Base-by-base conservation (phyloP, 2,113 vertebrate species). In the Mormyrus lacerda region DNA sequence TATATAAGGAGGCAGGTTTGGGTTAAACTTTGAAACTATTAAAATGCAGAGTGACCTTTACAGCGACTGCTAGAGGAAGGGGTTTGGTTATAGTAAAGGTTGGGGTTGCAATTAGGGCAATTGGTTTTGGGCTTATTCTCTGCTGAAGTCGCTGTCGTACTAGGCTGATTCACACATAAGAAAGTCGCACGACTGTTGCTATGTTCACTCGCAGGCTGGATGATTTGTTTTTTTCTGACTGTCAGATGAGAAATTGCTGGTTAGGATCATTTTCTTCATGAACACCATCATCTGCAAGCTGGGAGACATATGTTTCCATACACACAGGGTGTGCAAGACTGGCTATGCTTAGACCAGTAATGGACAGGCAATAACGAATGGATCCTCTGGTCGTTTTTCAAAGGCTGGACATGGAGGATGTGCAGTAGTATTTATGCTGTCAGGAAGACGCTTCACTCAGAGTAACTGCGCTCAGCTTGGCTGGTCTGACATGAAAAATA, bases 221-320 rank as follows among this genome's bases (percentile, higher is more conserved):
- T 73, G 86, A 27, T 69, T 31, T 27, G n/a, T 90, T 39, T 31
- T 82, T 88, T 50, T 39, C 19, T 44, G 90, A 88, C 65, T 79
- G 69, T 88, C 90, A 24, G 69, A 76, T 39, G 65, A 87, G 76
- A 90, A 88, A 91, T 90, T 31, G 1, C 61, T 90, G 88, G 84
- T 87, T 87, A 88, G 88, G 88, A 87, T 73, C 88, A 85, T 89
- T 79, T 53, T 90, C 89, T 45, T 84, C 9, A 31, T 87, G 90
- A 90, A 92, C 88, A 90, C 69, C 84, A 92, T 89, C 88, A 44
- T 84, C 44, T 45, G 1, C 21, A 1, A 13, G 4, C 73, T 79
- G 31, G 27, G 69, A 76, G 27, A 39, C 24, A 1, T 19, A 17
- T 39, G 35, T 79, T 79, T 42, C 35, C 73, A 79, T 7, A 17